Evolutionary conservation across 2,888 invertebrate species (phyloP), one percentile per base, ranked within the genome.

Genomic region (Mamestra brassicae): DNA sequence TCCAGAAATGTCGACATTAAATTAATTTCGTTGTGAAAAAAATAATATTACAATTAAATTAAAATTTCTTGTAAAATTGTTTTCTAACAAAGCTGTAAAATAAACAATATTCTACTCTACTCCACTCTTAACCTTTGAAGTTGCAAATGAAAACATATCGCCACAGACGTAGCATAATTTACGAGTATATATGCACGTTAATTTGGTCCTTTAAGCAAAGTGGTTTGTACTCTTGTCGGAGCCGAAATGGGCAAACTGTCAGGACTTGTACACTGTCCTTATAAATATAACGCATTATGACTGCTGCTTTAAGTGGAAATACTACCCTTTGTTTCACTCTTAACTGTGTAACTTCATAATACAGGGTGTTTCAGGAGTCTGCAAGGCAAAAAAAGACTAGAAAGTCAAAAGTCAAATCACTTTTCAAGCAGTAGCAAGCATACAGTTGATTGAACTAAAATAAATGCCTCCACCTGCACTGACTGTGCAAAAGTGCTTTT

Each of bases 181-280:
- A 17, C 7, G 17, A 52, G 52, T 17, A 17, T 17, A 17, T 17
- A 52, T 52, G 52, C 17, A 17, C 17, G 67, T 72, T 74, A 66
- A 73, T 70, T 70, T 58, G 47, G 74, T 71, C 76, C 73, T 83
- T 83, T 80, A 63, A 47, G 80, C n/a, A 42, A 63, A 83, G 72
- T 70, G 70, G 60, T 47, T 38, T 38, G 26, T 54, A 3, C 15
- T 61, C 38, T n/a, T 15, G 74, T 72, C 67, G 54, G 57, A 62
- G 38, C 36, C 45, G 26, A 68, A 57, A 75, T 3, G 47, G 26
- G 58, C 17, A 6, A 82, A 55, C 67, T 78, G 81, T 81, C 83
- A 70, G 4, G 45, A 64, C 58, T 69, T 55, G 54, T 69, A 54
- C 38, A 60, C 60, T 8, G 17, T 13, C 38, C 55, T 8, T 70